Evolutionary conservation across 2,888 invertebrate species (phyloP), one percentile per base, ranked within the genome.

Genomic region (Torymus aiolomorphi): DNA sequence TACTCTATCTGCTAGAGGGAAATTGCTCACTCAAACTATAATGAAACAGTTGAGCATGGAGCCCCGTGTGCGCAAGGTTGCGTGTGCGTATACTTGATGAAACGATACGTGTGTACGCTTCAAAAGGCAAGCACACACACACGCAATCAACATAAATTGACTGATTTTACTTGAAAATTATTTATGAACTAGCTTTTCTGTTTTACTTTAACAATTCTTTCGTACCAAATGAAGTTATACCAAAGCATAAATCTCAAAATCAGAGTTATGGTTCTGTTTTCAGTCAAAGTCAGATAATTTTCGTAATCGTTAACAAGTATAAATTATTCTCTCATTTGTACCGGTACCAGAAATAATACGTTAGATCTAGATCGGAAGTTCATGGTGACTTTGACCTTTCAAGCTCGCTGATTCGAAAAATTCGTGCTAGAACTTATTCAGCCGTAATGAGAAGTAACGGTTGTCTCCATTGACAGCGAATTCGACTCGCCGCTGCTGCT

Each of bases 401-500:
- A 13, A 52, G 54, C 10, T 63, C 16, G 62, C 54, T 31, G 56
- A 16, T 31, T 69, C 56, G 56, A 56, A 56, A 56, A 56, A 14
- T 61, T 67, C 31, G 4, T 12, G 70, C 12, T 18, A 18, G 11
- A 57, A 57, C 3, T 16, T 54, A 16, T 61, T 52, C 49, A 12
- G 52, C 31, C 14, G 71, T 65, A 65, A 74, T 65, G 73, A 74
- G 65, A 74, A 74, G 56, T 74, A 65, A 74, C 73, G 73, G 73
- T 74, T n/a, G 63, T 18, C 54, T n/a, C 24, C 13, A 54, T 73
- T 57, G 73, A 65, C 54, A 56, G 18, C 5, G 49, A 65, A 18
- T 57, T 74, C 49, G 24, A n/a, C 13, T 13, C 13, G n/a, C 5
- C 11, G 13, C 14, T 54, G 49, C 14, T 42, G 49, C 2, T 20